Base-by-base conservation (phyloP, 2,888 invertebrate genomes). In the Pollenia griseotomentosa region DNA sequence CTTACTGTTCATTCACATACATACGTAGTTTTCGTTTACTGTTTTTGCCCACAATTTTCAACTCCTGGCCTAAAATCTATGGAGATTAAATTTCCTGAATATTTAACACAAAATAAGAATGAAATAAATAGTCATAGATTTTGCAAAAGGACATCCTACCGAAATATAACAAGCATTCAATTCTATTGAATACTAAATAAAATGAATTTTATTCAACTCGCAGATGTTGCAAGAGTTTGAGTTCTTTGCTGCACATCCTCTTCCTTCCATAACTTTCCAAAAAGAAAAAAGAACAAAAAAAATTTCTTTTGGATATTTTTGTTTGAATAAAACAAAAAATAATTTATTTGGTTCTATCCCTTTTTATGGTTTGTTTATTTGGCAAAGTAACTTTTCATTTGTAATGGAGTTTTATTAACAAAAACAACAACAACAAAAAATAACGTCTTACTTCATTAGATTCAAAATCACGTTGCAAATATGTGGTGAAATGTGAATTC, bases 21-120 rank as follows among this genome's bases (percentile, higher is more conserved):
- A 59, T 48, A 14, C 53, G 3, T 12, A 9, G 10, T 19, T 42
- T 70, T 70, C 44, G 16, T 59, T 66, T 66, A 51, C 12, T 51
- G 44, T 75, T 81, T 10, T 40, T 51, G 14, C 48, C 40, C 33
- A 14, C 42, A 82, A 68, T 40, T 19, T 51, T 19, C 23, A 57
- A 61, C 46, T 68, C 11, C 44, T 68, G 63, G 51, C 82, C 68
- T 61, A 66, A 75, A 75, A 75, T 51, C 75, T 75, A 81, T 70
- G 55, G 48, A 81, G 80, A 85, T 85, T 85, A 85, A 81, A 85
- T 81, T 75, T 81, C 85, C 85, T 75, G 85, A 44, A 81, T 75
- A 81, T 80, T 61, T 63, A 75, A 57, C 48, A 82, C 23, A 40
- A 40, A 71, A 23, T 78, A 63, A 33, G 51, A 57, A 71, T 59